A percentile compares a stretch with the other conserved stretches of the same genome.
phyloP scores from a whole-genome alignment of 2,888 invertebrate genomes.

The Apoderus coryli region DNA sequence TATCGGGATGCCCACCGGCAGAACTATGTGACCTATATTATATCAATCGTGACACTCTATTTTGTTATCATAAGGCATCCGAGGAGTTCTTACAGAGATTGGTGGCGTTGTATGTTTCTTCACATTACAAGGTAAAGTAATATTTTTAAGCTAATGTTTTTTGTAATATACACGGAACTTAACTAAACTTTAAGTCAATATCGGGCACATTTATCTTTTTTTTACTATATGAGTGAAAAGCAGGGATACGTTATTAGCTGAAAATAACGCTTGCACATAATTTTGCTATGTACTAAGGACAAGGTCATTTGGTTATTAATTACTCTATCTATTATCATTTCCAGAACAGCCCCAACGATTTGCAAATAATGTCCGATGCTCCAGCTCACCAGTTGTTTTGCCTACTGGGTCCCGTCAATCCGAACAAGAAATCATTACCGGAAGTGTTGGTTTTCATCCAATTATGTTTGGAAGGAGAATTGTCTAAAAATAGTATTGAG shows the following conservation, averaged over 20 bases:
- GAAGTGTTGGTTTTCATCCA: slow-evolving; percentile 91
- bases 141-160: no score
- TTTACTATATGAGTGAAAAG: no score
- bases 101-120: slow-evolving; percentile 88
- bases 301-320: no score
- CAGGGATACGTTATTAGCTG: no score
- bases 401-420: slow-evolving; percentile 71
- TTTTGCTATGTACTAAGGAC: no score
- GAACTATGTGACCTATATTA: slow-evolving; percentile 78
- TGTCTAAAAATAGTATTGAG: slow-evolving; percentile 54
- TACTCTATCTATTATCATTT: slow-evolving; percentile 17
- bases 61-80: slow-evolving; percentile 90
- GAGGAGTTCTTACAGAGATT: slow-evolving; percentile 84
- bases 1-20: slow-evolving; percentile 79
- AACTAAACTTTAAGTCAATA: no score
- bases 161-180: no score
- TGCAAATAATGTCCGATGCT: slow-evolving; percentile 96
- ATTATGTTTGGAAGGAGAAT: slow-evolving; percentile 49
- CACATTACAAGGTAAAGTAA: slow-evolving; percentile 78
- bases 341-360: slow-evolving; percentile 93
- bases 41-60: slow-evolving; percentile 82
- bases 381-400: slow-evolving; percentile 97
- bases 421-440: slow-evolving; percentile 58
- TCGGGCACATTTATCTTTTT: no score
- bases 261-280: no score